Base-by-base conservation (phyloP, 1,140 invertebrate genomes). In the Nephotettix cincticeps region DNA sequence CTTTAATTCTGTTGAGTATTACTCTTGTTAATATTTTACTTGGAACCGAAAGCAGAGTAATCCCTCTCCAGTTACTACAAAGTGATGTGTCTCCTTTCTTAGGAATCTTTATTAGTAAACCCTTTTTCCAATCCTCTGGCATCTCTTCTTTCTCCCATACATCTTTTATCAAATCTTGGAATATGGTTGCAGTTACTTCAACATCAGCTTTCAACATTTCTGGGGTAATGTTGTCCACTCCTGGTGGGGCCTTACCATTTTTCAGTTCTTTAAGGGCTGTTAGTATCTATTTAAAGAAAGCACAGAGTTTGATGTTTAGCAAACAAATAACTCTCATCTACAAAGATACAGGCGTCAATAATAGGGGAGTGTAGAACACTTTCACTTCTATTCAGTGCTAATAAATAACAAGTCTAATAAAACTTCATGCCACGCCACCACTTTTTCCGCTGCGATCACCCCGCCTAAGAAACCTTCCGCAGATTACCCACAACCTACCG, bases 121-220 rank as follows among this genome's bases (percentile, higher is more conserved):
- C 54, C 25, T 70, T 54, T 40, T 29, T 70, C 68, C 68, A 70
- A 28, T 70, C 68, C 1, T 70, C 28, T 58, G 68, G 68, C 30
- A 70, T 70, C 27, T 56, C 30, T 29, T 58, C 68, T 6, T 56
- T 56, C 23, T 70, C 23, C 30, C 54, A 61, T 1, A 70, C 25
- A 21, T 70, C 1, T 58, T 28, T 58, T 28, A 70, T 4, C 19
- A 70, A 17, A 6, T 61, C 30, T 1, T 56, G 47, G 21, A 56
- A 28, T 32, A 70, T 25, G 28, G 25, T 32, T n/a, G n/a, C n/a
- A n/a, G n/a, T n/a, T 58, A 54, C 13, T 21, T 47, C 27, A n/a
- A 17, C 51, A 13, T 21, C 21, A 9, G 45, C 23, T 56, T 70
- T 70, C 51, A 51, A 70, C 25, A 56, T 56, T 56, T 70, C 68